Base-by-base conservation (phyloP, 2,888 invertebrate genomes). In the Lycophotia porphyrea region DNA sequence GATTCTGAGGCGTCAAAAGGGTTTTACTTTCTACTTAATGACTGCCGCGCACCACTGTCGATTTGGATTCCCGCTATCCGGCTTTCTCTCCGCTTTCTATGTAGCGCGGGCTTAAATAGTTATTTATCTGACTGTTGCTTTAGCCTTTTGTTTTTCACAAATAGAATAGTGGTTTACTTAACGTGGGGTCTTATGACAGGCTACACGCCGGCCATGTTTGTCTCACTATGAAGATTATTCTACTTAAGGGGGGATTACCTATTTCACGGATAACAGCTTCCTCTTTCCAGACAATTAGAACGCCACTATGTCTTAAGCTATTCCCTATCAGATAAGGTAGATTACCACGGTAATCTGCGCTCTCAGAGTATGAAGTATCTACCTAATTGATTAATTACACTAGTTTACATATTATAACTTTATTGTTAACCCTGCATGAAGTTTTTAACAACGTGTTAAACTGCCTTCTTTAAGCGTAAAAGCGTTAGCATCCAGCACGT, bases 91-190 rank as follows among this genome's bases (percentile, higher is more conserved):
- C 68, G 65, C 79, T 60, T 24, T 15, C 34, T 1, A 27, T 74
- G 58, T 5, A 42, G 13, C 76, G 11, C 2, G 5, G 39, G 31
- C 24, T 52, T n/a, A 64, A 44, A 39, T 39, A 76, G 71, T 81
- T 81, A 68, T 80, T 76, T 80, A 71, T 81, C 68, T 77, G 81
- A 60, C 21, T 47, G 60, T 76, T 80, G 68, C 60, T 69, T 80
- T 69, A 39, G 15, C 9, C 36, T 66, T 80, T 75, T 81, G 55
- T 80, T 81, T 69, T 81, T 65, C 60, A 42, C 34, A 72, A 81
- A 81, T 61, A 61, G 47, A 68, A 34, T 72, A 72, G 80, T 72
- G 60, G 44, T 72, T 61, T 65, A 77, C 65, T 69, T 70, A 69
- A 47, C 68, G 18, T 3, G 5, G n/a, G 64, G 15, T 69, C 68